Evolutionary conservation across 2,113 vertebrate genomes (phyloP), one percentile per base, ranked within the genome.

Genomic region (Gallinago undulata): DNA sequence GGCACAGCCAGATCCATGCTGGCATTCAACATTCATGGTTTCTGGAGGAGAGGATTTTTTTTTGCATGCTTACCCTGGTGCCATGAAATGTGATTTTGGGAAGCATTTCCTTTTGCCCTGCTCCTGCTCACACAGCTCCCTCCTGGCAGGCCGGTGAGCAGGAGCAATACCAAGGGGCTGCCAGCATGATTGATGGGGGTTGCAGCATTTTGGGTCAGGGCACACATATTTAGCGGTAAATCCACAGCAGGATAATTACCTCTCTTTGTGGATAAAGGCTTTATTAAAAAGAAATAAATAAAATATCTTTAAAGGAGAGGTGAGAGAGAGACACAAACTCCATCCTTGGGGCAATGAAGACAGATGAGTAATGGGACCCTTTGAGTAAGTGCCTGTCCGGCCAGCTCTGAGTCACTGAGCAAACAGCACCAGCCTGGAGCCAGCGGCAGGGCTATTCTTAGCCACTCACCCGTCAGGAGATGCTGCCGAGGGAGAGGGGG

Each of bases 351-450:
- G 90, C 88, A 81, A 33, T 10, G 75, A 72, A 96, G 94, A 97
- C 60, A 7, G 89, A 94, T 97, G 96, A 97, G 96, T 96, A 97
- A 97, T 95, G 89, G 94, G 76, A 62, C 72, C 72, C 78, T 96
- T 90, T 94, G 75, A 95, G 81, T 94, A 96, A 95, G 77, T 89
- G 90, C 86, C 78, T 94, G 91, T 84, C 86, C 11, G 53, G 87
- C 93, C 95, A 97, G 92, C 87, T 96, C 92, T 96, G 97, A 97
- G 86, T 97, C 97, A 97, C 90, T 94, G 77, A 94, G 75, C 92
- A 96, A 96, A 95, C 95, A 96, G 84, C 89, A 87, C 67, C 91
- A 83, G 92, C 75, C 92, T 84, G 97, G 94, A 97, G 97, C 95
- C 84, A 6, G 82, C 14, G 7, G 69, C 88, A 83, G 62, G 90